Evolutionary conservation across 2,113 vertebrate species (phyloP).

Genomic region (Ictalurus furcatus): DNA sequence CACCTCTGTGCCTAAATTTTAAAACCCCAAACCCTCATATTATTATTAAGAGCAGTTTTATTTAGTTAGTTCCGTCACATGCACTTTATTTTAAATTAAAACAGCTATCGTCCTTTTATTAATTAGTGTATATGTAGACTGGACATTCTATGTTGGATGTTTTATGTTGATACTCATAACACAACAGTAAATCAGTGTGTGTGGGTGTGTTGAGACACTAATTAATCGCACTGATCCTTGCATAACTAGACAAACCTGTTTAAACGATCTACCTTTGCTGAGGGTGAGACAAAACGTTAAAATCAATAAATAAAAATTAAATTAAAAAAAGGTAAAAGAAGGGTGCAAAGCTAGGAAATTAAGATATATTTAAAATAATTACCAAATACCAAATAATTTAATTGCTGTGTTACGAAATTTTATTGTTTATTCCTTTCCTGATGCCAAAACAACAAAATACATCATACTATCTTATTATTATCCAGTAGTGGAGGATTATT

Average conservation of each 20-base stretch:
- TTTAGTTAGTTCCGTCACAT: not conserved
- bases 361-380: not conserved
- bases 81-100: not conserved
- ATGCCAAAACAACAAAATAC: not conserved
- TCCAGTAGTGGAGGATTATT: not conserved
- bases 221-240: not conserved
- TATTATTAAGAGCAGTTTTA: not conserved
- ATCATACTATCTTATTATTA: not conserved
- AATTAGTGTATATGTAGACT: not conserved
- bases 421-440: not conserved
- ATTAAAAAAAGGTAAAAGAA: not conserved
- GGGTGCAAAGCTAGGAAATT: not conserved
- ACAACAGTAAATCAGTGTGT: not conserved
- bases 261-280: not conserved
- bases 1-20: not conserved
- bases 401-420: not conserved
- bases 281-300: not conserved
- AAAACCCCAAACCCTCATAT: not conserved
- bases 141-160: not conserved
- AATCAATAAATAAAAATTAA: not conserved
- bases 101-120: not conserved
- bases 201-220: not conserved
- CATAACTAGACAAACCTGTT: constrained; percentile 1
- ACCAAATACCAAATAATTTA: not conserved
- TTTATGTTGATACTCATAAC: not conserved